Percentiles rank a stretch among this genome's conserved stretches.
These are phyloP conservation scores for Cordylochernes scorpioides DNA, from an alignment of 2,888 invertebrate genomes.

Conservation along the genomic window DNA sequence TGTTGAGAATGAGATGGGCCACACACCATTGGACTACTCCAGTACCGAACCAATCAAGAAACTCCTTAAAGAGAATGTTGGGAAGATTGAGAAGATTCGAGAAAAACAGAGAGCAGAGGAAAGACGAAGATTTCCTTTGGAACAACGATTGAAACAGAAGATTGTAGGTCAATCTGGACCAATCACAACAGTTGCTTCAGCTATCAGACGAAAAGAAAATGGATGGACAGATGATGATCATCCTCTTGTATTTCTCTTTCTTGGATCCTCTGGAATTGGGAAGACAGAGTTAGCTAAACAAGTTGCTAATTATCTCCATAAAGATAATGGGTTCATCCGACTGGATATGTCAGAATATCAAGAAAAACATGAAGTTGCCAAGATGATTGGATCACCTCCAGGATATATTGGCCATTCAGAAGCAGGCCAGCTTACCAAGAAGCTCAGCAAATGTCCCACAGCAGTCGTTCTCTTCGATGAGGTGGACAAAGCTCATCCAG, in stretches of 20 bases:
- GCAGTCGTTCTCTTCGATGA: constrained; percentile 73
- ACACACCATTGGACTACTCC: too few relatives aligned
- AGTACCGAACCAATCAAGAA: too few relatives aligned
- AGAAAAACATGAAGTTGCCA: constrained; percentile 61
- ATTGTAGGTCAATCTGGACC: too few relatives aligned
- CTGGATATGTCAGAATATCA: constrained; percentile 85
- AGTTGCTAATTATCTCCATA: constrained; percentile 55
- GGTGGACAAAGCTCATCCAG: constrained; percentile 78
- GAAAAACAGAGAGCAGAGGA: too few relatives aligned
- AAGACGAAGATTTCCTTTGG: too few relatives aligned
- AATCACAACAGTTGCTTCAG: too few relatives aligned
- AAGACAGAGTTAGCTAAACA: constrained; percentile 82
- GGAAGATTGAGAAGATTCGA: too few relatives aligned
- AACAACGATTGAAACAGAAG: too few relatives aligned
- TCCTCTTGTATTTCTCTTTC: constrained; percentile 63
- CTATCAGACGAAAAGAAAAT: constrained; percentile 65
- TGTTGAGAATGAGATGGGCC: too few relatives aligned
- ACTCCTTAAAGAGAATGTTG: too few relatives aligned
- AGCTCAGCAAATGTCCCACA: constrained; percentile 22
- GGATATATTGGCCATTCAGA: constrained; percentile 67
- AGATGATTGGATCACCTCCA: constrained; percentile 74
- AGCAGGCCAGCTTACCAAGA: constrained; percentile 58
- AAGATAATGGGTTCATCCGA: constrained; percentile 45
- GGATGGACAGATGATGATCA: constrained; percentile 80
- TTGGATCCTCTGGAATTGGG: constrained; percentile 80